Conservation (phyloP, 2,113 vertebrate species). For the Phasianus colchicus region DNA sequence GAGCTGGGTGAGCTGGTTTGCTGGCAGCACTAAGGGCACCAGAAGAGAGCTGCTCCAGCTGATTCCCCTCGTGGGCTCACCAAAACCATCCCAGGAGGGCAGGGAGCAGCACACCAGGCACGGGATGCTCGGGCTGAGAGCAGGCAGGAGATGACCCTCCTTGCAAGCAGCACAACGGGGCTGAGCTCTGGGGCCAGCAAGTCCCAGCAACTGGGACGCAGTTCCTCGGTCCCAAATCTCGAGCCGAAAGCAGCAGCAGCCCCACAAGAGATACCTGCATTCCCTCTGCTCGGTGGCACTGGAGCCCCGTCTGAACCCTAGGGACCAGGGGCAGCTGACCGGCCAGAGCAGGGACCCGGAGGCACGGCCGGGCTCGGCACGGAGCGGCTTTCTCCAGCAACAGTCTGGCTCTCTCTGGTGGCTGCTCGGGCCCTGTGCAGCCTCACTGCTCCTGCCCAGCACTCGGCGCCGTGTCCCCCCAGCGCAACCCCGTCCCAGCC, state of each 20-base stretch:
- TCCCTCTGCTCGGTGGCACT: not conserved
- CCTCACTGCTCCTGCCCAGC: not conserved
- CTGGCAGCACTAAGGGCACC: not conserved
- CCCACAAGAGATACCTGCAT: not conserved
- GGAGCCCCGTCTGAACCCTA: not conserved
- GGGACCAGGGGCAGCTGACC: not conserved
- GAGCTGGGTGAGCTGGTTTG: accelerated
- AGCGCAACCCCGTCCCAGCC: not conserved
- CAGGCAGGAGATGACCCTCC: not conserved
- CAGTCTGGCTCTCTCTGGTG: constrained; percentile 72
- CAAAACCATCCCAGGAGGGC: no score
- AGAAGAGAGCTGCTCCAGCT: not conserved
- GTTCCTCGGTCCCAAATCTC: not conserved
- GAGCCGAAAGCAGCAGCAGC: not conserved
- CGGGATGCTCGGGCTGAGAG: not conserved
- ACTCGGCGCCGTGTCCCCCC: not conserved
- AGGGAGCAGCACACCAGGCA: not conserved
- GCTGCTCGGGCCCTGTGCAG: constrained; percentile 53
- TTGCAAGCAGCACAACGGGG: accelerated
- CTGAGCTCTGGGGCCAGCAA: not conserved
- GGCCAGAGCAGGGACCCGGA: not conserved
- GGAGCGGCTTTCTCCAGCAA: constrained; percentile 1
- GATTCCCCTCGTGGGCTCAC: not conserved
- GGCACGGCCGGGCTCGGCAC: not conserved
- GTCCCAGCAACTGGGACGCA: accelerated